Conservation (phyloP, 2,888 invertebrate genomes). For the Dolomedes plantarius region DNA sequence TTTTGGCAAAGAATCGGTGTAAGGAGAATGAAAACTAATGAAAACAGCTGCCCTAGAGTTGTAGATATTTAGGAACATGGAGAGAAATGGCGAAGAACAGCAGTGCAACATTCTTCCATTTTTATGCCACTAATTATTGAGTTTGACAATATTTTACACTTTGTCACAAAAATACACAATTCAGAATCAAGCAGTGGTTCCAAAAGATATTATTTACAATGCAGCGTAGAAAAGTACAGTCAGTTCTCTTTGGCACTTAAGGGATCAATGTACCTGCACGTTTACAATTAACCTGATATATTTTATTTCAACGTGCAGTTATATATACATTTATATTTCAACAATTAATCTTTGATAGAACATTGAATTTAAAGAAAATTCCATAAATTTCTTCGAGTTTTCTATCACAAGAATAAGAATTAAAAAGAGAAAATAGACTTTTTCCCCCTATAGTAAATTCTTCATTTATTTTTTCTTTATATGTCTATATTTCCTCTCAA, state of each 20-base stretch:
- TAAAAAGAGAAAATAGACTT: too few relatives aligned
- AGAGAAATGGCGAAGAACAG: background rate
- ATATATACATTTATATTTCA: too few relatives aligned
- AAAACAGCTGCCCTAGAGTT: background rate
- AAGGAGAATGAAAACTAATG: background rate
- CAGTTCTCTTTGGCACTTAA: background rate
- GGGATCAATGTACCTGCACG: too few relatives aligned
- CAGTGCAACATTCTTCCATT: background rate
- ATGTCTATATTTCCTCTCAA: too few relatives aligned
- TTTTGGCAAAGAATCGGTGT: background rate
- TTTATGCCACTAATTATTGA: background rate
- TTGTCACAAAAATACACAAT: background rate
- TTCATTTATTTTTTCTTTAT: too few relatives aligned
- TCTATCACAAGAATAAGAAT: too few relatives aligned
- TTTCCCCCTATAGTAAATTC: too few relatives aligned
- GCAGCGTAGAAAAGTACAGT: background rate
- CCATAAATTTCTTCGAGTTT: too few relatives aligned
- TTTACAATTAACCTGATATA: too few relatives aligned
- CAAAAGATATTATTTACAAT: background rate
- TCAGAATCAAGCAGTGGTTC: background rate
- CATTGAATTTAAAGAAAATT: too few relatives aligned
- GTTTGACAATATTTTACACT: background rate
- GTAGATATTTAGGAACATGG: slow-evolving; percentile 1
- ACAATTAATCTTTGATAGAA: too few relatives aligned
- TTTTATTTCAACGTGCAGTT: too few relatives aligned